Evolutionary conservation across 2,113 vertebrate genomes (phyloP).

Genomic region (Petrocephalus zakoni): DNA sequence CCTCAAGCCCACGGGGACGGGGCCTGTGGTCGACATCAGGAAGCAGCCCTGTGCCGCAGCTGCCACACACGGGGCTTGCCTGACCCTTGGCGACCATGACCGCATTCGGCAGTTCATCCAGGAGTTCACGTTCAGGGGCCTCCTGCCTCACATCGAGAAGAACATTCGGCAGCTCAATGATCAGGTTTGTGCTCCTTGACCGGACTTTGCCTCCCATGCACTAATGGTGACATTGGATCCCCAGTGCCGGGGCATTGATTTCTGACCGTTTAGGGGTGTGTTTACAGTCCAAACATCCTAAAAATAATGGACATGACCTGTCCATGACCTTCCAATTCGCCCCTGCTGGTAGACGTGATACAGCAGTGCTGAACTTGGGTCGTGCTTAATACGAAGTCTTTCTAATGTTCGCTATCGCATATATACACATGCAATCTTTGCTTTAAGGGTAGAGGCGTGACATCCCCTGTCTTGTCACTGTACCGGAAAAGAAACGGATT

Average conservation of each 20-base stretch:
- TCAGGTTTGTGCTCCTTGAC: conserved; percentile 68
- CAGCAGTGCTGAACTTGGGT: neutral
- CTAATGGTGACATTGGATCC: neutral
- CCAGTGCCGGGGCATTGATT: neutral
- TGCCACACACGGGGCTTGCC: conserved; percentile 72
- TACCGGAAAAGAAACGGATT: neutral
- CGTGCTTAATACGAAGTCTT: neutral
- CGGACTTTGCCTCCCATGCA: neutral
- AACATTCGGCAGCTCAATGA: conserved; percentile 95
- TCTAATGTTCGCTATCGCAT: neutral
- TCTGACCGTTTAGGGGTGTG: neutral
- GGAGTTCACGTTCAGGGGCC: conserved; percentile 92
- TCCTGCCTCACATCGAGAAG: conserved; percentile 93
- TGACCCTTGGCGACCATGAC: conserved; percentile 92
- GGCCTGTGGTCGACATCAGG: conserved; percentile 54
- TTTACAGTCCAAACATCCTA: neutral
- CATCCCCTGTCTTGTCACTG: neutral
- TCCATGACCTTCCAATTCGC: neutral
- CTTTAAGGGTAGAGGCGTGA: neutral
- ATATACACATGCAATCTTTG: neutral
- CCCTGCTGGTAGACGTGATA: neutral
- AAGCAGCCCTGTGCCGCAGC: conserved; percentile 50
- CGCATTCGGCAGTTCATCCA: conserved; percentile 93
- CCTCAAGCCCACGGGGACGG: conserved; percentile 38
- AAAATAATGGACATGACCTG: neutral